Evolutionary conservation across 2,113 vertebrate species (phyloP).

Genomic region (Anseranas semipalmata): DNA sequence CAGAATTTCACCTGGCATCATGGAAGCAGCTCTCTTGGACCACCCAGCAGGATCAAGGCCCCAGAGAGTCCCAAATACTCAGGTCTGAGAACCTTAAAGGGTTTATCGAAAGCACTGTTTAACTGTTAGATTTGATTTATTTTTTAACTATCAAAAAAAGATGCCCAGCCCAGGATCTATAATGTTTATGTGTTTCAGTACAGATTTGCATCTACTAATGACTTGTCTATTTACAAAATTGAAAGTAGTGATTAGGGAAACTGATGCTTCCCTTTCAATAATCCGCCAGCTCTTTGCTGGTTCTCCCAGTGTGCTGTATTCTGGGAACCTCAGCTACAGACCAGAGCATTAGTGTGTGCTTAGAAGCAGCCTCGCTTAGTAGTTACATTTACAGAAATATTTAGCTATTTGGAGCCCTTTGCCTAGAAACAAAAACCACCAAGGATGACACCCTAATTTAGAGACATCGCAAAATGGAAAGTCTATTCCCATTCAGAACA

Average conservation of each 20-base stretch:
- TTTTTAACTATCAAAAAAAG: not conserved
- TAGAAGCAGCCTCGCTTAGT: not conserved
- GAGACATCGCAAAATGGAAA: not conserved
- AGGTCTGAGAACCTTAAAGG: not conserved
- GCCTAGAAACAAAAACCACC: not conserved
- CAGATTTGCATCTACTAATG: not conserved
- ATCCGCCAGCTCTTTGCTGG: not conserved
- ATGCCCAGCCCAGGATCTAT: not conserved
- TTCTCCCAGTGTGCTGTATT: not conserved
- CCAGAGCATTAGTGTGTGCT: fast-evolving
- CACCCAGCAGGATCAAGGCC: not conserved
- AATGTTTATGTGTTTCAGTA: not conserved
- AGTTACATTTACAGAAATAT: not conserved
- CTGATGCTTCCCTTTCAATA: not conserved
- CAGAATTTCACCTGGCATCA: not conserved
- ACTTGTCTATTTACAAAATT: not conserved
- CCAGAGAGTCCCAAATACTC: not conserved
- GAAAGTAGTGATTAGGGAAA: not conserved
- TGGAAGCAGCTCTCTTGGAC: not conserved
- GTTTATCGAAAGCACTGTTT: not conserved
- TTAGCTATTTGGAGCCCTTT: not conserved
- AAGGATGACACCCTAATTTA: not conserved
- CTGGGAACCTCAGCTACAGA: not conserved
- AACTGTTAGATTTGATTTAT: not conserved
- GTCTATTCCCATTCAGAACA: not conserved